Evolutionary conservation across 2,888 invertebrate genomes (phyloP), one percentile per base, ranked within the genome.

Genomic region (Heliothis peltigera): DNA sequence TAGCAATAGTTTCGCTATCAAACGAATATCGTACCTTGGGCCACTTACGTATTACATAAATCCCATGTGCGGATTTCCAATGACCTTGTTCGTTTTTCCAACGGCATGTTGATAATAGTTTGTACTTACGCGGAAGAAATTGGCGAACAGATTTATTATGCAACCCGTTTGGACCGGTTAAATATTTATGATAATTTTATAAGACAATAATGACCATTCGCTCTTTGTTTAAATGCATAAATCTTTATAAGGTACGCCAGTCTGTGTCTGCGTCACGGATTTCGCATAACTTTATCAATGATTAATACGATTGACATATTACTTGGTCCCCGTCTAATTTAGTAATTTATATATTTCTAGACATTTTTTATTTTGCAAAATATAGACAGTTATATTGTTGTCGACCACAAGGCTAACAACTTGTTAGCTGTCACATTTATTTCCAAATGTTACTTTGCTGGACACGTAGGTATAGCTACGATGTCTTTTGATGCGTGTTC

Each of bases 11-110:
- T 75, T 70, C 64, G 61, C 49, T 77, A 54, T 68, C 58, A 69
- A 59, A 81, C 66, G 57, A 54, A 66, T 43, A 66, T 25, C 62
- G 56, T 51, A 77, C 82, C 82, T 82, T 82, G 82, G 58, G 65
- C 80, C 53, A 80, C 78, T 77, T 83, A 54, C 7, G 56, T 55
- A 55, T 81, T 77, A 83, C 78, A 80, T 79, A 70, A 75, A 70
- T 19, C 6, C 65, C 52, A 66, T 75, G 66, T 70, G 75, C 53
- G 64, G 51, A 76, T 55, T 76, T 54, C 48, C 51, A 51, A 55
- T 43, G 57, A 65, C 76, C 77, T 80, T 79, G 65, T 7, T 52
- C 19, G 46, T 72, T 68, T 44, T 59, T 47, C 51, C 19, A 48
- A 43, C 48, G 67, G 7, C 42, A 55, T 65, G 66, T 71, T 51